A percentile compares a stretch with the other conserved stretches of the same genome.
Conservation (phyloP, 53 echinoderm and acorn worm species). For the Antedon mediterranea region DNA sequence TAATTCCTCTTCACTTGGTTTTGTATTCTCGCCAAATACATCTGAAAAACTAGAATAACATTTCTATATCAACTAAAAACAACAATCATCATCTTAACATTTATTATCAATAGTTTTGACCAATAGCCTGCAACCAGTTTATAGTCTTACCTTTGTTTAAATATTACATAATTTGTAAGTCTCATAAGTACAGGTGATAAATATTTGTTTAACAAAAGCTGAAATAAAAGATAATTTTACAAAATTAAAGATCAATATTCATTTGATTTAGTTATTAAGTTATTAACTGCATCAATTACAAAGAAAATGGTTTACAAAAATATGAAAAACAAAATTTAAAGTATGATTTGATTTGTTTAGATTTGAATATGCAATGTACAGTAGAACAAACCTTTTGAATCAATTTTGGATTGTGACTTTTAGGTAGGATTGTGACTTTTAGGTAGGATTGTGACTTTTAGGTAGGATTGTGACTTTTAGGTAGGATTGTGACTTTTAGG, state of each 20-base stretch:
- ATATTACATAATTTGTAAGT: slow-evolving; percentile 36
- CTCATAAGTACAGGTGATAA: slow-evolving; percentile 36
- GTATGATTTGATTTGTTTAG: too few species aligned
- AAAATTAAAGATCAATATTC: too few species aligned
- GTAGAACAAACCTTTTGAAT: slow-evolving; percentile 57
- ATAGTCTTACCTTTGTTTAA: slow-evolving; percentile 55
- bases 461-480: slow-evolving; percentile 74
- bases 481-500: slow-evolving; percentile 74
- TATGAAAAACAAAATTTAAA: too few species aligned
- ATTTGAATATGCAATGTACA: neutral
- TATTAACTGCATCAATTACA: too few species aligned
- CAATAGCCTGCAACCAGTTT: too few species aligned
- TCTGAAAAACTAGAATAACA: slow-evolving; percentile 40
- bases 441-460: slow-evolving; percentile 64
- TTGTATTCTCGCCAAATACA: slow-evolving; percentile 64
- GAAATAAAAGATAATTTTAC: neutral
- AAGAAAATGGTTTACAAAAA: too few species aligned
- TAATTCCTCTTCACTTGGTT: slow-evolving; percentile 57
- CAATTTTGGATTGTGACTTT: slow-evolving; percentile 38
- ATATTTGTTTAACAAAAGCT: slow-evolving; percentile 58
- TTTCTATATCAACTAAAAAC: too few species aligned
- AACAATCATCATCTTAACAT: too few species aligned
- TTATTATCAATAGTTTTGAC: too few species aligned
- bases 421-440: slow-evolving; percentile 71
- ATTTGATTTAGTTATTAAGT: too few species aligned